A percentile compares a stretch with the other conserved stretches of the same genome.
phyloP scores from a whole-genome alignment of 2,888 invertebrate species.

The Synergus gifuensis region DNA sequence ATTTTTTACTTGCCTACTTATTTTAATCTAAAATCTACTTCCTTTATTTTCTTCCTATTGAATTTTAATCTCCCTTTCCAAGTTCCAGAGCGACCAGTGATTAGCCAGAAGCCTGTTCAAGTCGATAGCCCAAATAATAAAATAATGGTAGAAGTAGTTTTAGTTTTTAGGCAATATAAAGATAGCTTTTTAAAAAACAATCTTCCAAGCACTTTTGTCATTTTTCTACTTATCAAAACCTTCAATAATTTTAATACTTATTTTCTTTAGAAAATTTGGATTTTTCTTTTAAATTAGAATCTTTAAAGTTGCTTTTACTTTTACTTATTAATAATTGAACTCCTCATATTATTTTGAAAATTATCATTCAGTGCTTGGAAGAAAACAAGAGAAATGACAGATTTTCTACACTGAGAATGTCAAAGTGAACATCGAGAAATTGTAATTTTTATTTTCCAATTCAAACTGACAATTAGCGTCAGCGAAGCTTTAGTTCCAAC shows the following conservation, averaged over 20 bases:
- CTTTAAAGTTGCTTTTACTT: background rate
- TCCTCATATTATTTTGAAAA: background rate
- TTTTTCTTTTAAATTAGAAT: background rate
- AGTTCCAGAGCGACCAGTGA: conserved; percentile 8
- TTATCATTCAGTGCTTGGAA: background rate
- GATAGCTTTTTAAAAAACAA: background rate
- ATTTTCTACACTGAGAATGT: conserved; percentile 1
- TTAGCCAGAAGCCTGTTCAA: conserved; percentile 13
- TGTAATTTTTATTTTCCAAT: background rate
- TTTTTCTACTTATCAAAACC: background rate
- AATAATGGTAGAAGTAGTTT: conserved; percentile 26
- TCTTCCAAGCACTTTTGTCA: conserved; percentile 1
- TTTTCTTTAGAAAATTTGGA: background rate
- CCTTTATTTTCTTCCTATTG: background rate
- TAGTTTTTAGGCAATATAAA: background rate
- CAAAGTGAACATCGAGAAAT: background rate
- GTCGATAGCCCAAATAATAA: conserved; percentile 8
- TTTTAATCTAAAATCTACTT: background rate
- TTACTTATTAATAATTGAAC: background rate
- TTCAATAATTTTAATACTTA: background rate
- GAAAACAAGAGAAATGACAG: background rate
- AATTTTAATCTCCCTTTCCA: conserved; percentile 7
- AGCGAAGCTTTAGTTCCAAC: background rate
- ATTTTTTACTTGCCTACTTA: background rate
- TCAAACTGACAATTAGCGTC: conserved; percentile 8